Evolutionary conservation across 2,888 invertebrate genomes (phyloP), one percentile per base, ranked within the genome.

Genomic region (Micoletzkya japonica): DNA sequence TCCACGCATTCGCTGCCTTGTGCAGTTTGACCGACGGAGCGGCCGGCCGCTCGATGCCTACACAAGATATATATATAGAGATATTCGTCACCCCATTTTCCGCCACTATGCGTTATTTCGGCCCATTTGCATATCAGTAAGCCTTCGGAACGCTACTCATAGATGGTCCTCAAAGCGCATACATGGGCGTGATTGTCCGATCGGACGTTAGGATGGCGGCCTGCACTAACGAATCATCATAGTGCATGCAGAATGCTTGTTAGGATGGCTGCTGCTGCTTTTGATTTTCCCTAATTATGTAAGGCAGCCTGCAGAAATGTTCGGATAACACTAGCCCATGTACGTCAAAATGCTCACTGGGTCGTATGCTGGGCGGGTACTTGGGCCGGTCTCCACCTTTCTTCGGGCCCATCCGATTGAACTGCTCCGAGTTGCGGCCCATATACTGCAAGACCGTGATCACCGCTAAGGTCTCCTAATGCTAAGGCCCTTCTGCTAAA

Each of bases 1-100:
- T 80, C 81, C 81, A 81, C 1, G 81, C 81, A 49, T 77, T 74
- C 66, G 75, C 74, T 10, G 76, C 73, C 24, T 74, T 73, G 50
- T 73, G 72, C 28, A 78, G 56, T 4, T 74, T 70, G 34, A 68
- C 68, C 14, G 50, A 49, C 32, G 57, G 28, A 10, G 57, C 57
- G 26, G 50, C 58, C 30, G 34, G 57, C 50, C 68, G 57, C 49
- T 68, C 68, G 44, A 68, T 68, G 49, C 68, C 68, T 68, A 20
- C 28, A 67, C 4, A n/a, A n/a, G 36, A 1, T 30, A 26, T 24
- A 10, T 17, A 7, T n/a, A 57, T 30, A 57, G 3, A 1, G 20
- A 30, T 30, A 32, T 28, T 32, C 26, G 30, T 4, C 6, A 4
- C 17, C 14, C 24, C 49, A 3, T 14, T 49, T 3, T 49, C 49